phyloP scores from a whole-genome alignment of 2,113 vertebrate species.

The Cervus canadensis region DNA sequence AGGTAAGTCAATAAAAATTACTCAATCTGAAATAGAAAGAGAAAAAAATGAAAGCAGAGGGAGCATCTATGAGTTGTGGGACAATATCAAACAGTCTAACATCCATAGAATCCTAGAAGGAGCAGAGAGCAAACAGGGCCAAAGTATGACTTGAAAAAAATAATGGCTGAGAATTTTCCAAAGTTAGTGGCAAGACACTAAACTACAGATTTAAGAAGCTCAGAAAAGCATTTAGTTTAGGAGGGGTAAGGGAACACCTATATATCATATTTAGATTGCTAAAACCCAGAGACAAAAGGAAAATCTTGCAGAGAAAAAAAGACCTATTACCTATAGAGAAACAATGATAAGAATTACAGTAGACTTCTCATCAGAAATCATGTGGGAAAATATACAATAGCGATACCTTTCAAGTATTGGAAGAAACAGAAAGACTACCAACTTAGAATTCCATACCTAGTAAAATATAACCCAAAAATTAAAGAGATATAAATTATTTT shows the following conservation, averaged over 20 bases:
- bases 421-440: not conserved
- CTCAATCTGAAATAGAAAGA: not conserved
- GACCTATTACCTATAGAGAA: not conserved
- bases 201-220: not conserved
- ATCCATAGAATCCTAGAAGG: not conserved
- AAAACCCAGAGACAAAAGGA: not conserved
- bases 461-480: not conserved
- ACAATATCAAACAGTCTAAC: not conserved
- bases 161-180: not conserved
- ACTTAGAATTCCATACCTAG: not conserved
- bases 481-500: not conserved
- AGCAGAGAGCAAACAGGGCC: not conserved
- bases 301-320: not conserved
- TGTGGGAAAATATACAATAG: not conserved
- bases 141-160: not conserved
- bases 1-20: not conserved
- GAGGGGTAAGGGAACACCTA: fast-evolving
- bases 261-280: not conserved
- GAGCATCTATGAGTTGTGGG: not conserved
- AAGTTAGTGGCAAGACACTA: not conserved
- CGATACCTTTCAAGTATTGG: not conserved
- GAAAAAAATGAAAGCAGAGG: not conserved
- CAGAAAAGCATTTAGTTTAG: not conserved
- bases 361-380: not conserved
- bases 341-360: not conserved